Base-by-base conservation (phyloP, 2,888 invertebrate species). In the Rhagonycha fulva region DNA sequence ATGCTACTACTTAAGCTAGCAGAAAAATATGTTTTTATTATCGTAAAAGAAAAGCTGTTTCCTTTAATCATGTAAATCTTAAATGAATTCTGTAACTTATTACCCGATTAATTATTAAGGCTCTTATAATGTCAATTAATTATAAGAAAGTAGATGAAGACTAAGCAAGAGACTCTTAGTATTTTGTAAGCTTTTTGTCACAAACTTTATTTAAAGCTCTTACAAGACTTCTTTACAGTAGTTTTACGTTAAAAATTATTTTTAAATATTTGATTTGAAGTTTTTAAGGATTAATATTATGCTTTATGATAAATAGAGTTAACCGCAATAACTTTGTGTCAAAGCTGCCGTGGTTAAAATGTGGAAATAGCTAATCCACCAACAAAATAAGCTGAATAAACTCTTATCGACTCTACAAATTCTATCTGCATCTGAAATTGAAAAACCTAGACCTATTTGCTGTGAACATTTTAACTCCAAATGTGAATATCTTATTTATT, bases 331-430 rank as follows among this genome's bases (percentile, higher is more conserved):
- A 76, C 76, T 67, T 76, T 76, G 69, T 73, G 72, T 70, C 73
- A 76, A 76, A 76, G 76, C 76, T 72, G 66, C 28, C 61, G 66
- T 73, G 70, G 26, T 68, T 70, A 66, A 71, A 62, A 70, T 14
- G 66, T 60, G 76, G 76, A 76, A 76, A 73, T 73, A 73, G 76
- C 70, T 76, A 76, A 76, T 76, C 73, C 28, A 47, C 72, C 70
- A 66, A 73, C 76, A 76, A 76, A 47, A 76, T 73, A 76, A 67
- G 70, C 76, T 70, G 61, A 70, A 76, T 73, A 63, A 76, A 70
- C 73, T 72, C 69, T 66, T 72, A 14, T 68, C 32, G 68, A 28
- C 28, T 68, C 28, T 9, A 68, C 28, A 68, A 47, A 74, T 74
- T 74, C 74, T 67, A 66, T 47, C 14, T 74, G 70, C 74, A 70